These are phyloP conservation scores for Phymatocera aterrima DNA, from an alignment of 2,888 invertebrate genomes.

Conservation along the genomic window DNA sequence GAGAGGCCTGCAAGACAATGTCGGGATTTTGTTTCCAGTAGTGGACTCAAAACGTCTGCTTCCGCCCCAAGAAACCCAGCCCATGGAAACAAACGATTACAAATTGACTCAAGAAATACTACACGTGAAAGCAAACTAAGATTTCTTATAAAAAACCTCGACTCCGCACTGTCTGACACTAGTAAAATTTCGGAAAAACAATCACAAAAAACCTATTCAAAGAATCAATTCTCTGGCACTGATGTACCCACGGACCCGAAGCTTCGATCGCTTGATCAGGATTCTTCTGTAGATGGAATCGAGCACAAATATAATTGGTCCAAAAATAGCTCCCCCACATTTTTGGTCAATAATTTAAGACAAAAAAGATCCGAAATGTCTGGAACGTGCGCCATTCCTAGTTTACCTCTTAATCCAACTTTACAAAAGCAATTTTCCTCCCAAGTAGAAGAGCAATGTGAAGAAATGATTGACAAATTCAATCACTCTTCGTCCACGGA, in stretches of 20 bases:
- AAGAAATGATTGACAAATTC: background rate
- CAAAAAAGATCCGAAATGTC: background rate
- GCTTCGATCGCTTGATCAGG: too few species aligned
- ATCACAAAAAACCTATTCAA: background rate
- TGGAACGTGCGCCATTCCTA: background rate
- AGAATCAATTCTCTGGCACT: background rate
- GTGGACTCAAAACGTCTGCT: background rate
- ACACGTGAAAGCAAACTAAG: background rate
- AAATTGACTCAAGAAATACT: background rate
- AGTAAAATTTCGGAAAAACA: background rate
- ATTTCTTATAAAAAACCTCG: background rate
- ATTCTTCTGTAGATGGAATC: background rate
- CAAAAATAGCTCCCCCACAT: background rate
- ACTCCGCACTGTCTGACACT: background rate
- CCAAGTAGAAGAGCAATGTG: background rate
- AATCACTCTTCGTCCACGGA: background rate
- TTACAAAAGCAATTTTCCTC: background rate
- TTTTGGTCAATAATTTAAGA: background rate
- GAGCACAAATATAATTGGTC: background rate
- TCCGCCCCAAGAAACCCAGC: background rate
- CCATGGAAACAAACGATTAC: background rate
- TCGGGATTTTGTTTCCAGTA: background rate
- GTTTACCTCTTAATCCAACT: background rate
- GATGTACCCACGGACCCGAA: background rate
- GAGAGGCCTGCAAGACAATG: background rate